These are phyloP conservation scores for Scelioninae gen. 1 DNA, from an alignment of 2,888 invertebrate species.

Conservation along the genomic window DNA sequence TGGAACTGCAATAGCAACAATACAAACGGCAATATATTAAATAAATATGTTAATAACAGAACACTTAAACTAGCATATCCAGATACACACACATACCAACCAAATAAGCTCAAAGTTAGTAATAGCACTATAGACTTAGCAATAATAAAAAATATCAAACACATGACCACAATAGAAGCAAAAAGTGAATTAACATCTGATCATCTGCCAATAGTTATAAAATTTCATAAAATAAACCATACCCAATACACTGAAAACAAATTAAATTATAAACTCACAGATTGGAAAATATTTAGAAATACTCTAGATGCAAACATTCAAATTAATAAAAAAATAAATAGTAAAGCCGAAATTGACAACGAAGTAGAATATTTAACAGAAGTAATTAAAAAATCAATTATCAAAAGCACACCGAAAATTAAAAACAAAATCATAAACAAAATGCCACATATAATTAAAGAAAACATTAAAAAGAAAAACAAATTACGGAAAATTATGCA, in stretches of 20 bases:
- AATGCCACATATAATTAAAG: too few relatives aligned
- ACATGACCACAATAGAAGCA: constrained; percentile 11
- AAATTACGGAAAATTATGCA: too few relatives aligned
- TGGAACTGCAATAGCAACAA: constrained; percentile 60
- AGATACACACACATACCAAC: constrained; percentile 16
- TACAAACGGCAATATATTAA: constrained; percentile 42
- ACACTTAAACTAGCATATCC: constrained; percentile 30
- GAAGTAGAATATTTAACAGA: too few relatives aligned
- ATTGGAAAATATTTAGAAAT: background rate
- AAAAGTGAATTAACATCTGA: constrained; percentile 67
- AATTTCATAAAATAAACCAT: constrained; percentile 1
- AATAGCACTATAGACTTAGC: constrained; percentile 31
- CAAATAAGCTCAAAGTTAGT: background rate
- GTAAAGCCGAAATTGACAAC: too few relatives aligned
- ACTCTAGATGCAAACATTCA: too few relatives aligned
- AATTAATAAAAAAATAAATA: too few relatives aligned
- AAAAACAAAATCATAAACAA: too few relatives aligned
- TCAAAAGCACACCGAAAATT: background rate
- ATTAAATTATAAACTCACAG: background rate
- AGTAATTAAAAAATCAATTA: background rate
- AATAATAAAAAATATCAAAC: constrained; percentile 21
- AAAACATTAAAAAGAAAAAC: too few relatives aligned
- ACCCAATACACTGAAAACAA: background rate
- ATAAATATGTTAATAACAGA: constrained; percentile 35
- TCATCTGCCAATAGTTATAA: constrained; percentile 63